These are phyloP conservation scores for Apeltes quadracus DNA, from an alignment of 2,113 vertebrate genomes.

Conservation along the genomic window DNA sequence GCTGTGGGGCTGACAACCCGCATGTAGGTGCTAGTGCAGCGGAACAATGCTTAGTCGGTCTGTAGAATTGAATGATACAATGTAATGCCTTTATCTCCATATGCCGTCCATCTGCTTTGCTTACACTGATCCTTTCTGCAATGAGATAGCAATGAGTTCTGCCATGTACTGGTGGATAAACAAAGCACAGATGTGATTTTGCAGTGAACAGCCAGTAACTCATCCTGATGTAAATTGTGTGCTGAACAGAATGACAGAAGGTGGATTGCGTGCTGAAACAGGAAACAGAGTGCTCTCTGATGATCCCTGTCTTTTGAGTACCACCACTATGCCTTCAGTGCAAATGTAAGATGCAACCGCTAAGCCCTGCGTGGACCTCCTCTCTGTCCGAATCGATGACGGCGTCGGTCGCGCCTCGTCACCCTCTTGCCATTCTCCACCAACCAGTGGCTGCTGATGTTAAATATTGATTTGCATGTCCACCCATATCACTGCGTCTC, in stretches of 20 bases:
- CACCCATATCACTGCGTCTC: conserved; percentile 72
- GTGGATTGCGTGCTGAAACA: conserved; percentile 9
- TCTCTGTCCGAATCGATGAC: conserved; percentile 53
- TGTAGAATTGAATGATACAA: conserved; percentile 46
- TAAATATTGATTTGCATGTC: conserved; percentile 83
- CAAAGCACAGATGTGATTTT: conserved; percentile 57
- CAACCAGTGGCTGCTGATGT: conserved; percentile 72
- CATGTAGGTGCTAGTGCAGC: conserved; percentile 47
- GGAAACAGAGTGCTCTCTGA: background rate
- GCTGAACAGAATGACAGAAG: conserved; percentile 7
- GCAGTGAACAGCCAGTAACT: conserved; percentile 33
- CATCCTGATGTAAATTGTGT: conserved; percentile 34
- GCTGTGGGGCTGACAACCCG: conserved; percentile 51
- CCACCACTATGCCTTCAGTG: background rate
- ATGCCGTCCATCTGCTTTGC: conserved; percentile 56
- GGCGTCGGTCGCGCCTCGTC: conserved; percentile 40
- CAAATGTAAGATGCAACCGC: conserved; percentile 15
- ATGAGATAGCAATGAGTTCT: conserved; percentile 32
- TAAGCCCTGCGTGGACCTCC: conserved; percentile 19
- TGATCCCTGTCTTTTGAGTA: conserved; percentile 20
- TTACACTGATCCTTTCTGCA: conserved; percentile 48
- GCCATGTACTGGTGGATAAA: conserved; percentile 46
- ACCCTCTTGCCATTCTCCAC: conserved; percentile 55
- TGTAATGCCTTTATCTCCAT: conserved; percentile 49
- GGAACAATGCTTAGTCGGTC: conserved; percentile 50